Evolutionary conservation across 1,140 invertebrate species (phyloP).

Genomic region (Drosophila hydei): DNA sequence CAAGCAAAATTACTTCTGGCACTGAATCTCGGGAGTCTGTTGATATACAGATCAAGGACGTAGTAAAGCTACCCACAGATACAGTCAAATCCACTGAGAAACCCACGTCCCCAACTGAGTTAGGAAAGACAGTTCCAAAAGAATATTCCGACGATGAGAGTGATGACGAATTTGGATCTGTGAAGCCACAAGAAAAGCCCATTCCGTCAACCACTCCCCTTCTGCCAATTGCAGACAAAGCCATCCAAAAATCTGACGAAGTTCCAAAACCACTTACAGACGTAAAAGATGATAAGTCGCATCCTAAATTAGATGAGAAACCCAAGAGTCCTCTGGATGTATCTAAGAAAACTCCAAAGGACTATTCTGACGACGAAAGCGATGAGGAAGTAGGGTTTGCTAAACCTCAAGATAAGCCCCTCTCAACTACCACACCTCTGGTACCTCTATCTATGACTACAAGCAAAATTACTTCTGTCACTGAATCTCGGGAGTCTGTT

Average conservation of each 20-base stretch:
- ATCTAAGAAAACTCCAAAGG: background rate
- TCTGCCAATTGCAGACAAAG: background rate
- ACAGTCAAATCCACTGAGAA: too few relatives aligned
- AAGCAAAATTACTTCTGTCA: too few relatives aligned
- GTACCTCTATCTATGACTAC: too few relatives aligned
- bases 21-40: background rate
- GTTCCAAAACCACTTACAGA: slow-evolving; percentile 4
- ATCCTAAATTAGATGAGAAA: slow-evolving; percentile 7
- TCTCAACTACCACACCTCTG: background rate
- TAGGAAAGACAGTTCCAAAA: background rate
- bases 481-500: too few relatives aligned
- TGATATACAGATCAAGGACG: slow-evolving; percentile 3
- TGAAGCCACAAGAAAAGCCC: slow-evolving; percentile 7
- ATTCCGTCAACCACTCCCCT: background rate
- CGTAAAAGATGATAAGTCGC: slow-evolving; percentile 3
- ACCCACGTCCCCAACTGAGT: slow-evolving; percentile 15
- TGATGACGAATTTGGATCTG: slow-evolving; percentile 14
- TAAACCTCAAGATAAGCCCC: slow-evolving; percentile 1
- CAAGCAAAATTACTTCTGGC: background rate
- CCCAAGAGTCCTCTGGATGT: background rate
- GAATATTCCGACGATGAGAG: slow-evolving; percentile 23
- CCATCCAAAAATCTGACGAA: slow-evolving; percentile 8
- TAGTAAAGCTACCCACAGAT: background rate
- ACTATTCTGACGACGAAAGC: background rate
- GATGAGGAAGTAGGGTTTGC: background rate